Percentiles rank a stretch among this genome's conserved stretches.
Conservation (phyloP, 2,113 vertebrate genomes). For the Fulmarus glacialis region DNA sequence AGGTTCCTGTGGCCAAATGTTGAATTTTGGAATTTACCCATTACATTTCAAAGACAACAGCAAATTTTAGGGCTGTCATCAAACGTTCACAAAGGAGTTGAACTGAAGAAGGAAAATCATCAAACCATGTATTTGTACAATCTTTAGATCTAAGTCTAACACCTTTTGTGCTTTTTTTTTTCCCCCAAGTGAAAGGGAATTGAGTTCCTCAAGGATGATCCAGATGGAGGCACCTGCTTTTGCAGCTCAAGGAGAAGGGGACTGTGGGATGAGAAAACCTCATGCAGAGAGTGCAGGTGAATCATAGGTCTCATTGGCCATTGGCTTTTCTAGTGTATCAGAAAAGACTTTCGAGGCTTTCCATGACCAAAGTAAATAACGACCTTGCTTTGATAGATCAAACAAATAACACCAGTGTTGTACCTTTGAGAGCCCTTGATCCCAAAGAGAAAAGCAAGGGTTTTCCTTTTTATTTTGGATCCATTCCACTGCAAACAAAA, state of each 20-base stretch:
- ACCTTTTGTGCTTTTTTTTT: background rate
- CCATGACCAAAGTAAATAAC: background rate
- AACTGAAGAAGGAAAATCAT: background rate
- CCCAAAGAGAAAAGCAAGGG: background rate
- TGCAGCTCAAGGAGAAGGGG: background rate
- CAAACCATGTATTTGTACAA: background rate
- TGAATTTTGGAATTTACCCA: background rate
- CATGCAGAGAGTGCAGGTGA: background rate
- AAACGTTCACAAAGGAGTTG: background rate
- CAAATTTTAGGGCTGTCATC: background rate
- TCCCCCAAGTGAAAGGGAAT: background rate
- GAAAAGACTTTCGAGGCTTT: background rate
- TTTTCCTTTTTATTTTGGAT: conserved; percentile 37
- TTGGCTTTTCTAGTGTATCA: background rate
- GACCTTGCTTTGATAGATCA: conserved; percentile 1
- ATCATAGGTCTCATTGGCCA: background rate
- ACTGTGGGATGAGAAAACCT: background rate
- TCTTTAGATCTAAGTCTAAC: background rate
- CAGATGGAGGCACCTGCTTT: background rate
- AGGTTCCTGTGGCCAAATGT: background rate
- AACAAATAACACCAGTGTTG: background rate
- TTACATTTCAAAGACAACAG: background rate
- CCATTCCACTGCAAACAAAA: conserved; percentile 18
- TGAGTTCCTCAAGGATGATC: background rate
- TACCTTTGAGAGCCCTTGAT: conserved; percentile 22